Evolutionary conservation across 2,888 invertebrate species (phyloP), one percentile per base, ranked within the genome.

Genomic region (Cosmia trapezina): DNA sequence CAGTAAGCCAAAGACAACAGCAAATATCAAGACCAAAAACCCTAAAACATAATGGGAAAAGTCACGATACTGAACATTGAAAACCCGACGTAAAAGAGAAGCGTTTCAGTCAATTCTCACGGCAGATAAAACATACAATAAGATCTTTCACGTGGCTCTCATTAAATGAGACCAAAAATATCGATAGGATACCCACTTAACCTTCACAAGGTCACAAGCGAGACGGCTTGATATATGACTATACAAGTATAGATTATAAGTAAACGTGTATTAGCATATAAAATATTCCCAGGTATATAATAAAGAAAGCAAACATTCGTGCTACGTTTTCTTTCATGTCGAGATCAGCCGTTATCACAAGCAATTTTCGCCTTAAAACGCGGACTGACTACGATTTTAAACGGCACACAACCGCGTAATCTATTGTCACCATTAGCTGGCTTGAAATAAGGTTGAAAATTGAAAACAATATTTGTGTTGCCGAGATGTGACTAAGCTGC

Each of bases 291-390:
- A 64, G 67, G 63, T 78, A 54, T 73, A 33, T 70, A 57, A 9
- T 77, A 67, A 33, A 43, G 43, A 76, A 47, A 47, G 59, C 63
- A 79, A 76, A 78, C 43, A 76, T 61, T 66, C 43, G 3, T 51
- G n/a, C 37, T 65, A 47, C 14, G 49, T 54, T 73, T 66, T 69
- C 47, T 73, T 69, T 66, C 37, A 62, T 72, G 37, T 72, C 57
- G 8, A 62, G 49, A 70, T 69, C 65, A 74, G 67, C 70, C 59
- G 70, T 73, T 73, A 79, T 76, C 45, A 68, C 64, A 59, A 76
- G 22, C 54, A 62, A 66, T 59, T 56, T 70, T 9, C 22, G 43
- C 37, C 53, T n/a, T n/a, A n/a, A n/a, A n/a, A n/a, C n/a, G n/a
- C n/a, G n/a, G n/a, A n/a, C n/a, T n/a, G n/a, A n/a, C n/a, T n/a